Conservation (phyloP, 2,797 vertebrate genomes). For the Micrastur ruficollis region DNA sequence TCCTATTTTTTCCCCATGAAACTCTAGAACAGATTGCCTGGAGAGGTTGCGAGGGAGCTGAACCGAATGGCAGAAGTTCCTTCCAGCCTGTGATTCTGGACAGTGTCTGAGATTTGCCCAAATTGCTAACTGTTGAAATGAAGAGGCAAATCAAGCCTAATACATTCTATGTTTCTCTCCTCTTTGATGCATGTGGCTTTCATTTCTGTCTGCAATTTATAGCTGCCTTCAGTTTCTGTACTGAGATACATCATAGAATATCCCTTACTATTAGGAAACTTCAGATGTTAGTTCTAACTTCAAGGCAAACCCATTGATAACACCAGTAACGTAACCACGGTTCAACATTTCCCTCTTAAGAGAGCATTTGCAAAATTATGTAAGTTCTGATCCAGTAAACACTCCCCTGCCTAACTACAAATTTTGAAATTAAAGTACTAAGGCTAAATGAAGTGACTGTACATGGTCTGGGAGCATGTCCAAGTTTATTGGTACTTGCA, state of each 20-base stretch:
- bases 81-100: background rate
- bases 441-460: background rate
- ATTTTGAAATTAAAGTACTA: background rate
- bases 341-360: background rate
- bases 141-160: background rate
- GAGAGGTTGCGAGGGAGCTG: background rate
- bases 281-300: background rate
- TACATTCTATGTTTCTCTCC: background rate
- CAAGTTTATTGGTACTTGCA: background rate
- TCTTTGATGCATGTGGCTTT: background rate
- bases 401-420: background rate
- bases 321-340: rapidly evolving
- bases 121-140: background rate
- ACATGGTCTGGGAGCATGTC: rapidly evolving
- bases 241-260: background rate
- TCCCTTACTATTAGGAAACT: background rate
- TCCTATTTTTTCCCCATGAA: background rate
- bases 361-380: background rate
- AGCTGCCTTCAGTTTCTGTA: background rate
- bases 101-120: background rate
- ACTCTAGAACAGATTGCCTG: background rate
- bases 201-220: background rate
- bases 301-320: background rate
- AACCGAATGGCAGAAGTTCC: background rate
- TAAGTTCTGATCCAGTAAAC: background rate